phyloP scores from a whole-genome alignment of 30 jellyfish, hydroid and myxozoan genomes.

The Clytia hemisphaerica region DNA sequence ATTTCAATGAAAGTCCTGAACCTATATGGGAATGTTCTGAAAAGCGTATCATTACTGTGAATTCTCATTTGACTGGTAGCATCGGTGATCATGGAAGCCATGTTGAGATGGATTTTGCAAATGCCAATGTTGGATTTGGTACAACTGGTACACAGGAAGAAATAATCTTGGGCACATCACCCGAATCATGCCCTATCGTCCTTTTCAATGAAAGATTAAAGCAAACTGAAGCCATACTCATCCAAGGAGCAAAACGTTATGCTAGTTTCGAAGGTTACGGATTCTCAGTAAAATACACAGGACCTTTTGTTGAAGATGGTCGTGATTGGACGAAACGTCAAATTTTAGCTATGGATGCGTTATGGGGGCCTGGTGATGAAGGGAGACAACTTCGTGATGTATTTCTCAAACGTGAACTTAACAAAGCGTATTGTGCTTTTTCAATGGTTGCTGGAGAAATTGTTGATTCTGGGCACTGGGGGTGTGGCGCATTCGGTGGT shows the following conservation, averaged over 20 bases:
- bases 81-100: constrained; percentile 26
- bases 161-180: constrained; percentile 12
- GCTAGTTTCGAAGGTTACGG: constrained; percentile 20
- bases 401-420: constrained; percentile 2
- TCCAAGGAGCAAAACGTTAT: constrained; percentile 12
- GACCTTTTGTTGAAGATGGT: not conserved
- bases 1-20: no score
- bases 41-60: not conserved
- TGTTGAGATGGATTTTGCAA: constrained; percentile 25
- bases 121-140: constrained; percentile 35
- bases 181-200: constrained; percentile 16
- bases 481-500: constrained; percentile 35
- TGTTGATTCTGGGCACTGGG: constrained; percentile 31
- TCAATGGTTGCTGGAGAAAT: not conserved
- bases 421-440: constrained; percentile 2
- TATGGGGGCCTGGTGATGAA: constrained; percentile 16
- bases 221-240: constrained; percentile 8
- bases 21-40: not conserved
- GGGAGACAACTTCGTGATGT: constrained; percentile 10
- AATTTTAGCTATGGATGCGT: constrained; percentile 28
- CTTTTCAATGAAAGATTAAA: constrained; percentile 14
- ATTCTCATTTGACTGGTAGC: not conserved
- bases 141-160: constrained; percentile 33
- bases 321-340: constrained; percentile 16
- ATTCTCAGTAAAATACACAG: constrained; percentile 1